phyloP scores from a whole-genome alignment of 2,113 vertebrate species.

The Zosterops pallidus region DNA sequence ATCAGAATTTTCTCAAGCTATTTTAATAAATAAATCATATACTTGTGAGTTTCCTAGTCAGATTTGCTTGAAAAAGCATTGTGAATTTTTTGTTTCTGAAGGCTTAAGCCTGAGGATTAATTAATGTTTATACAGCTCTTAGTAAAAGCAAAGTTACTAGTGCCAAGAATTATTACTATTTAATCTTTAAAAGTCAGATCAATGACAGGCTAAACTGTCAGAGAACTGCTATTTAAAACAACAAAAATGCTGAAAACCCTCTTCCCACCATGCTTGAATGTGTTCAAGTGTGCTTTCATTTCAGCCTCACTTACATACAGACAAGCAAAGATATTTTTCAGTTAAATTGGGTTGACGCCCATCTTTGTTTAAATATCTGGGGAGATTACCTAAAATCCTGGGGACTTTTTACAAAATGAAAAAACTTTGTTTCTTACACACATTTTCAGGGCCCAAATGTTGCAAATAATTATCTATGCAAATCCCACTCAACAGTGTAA shows the following conservation, averaged over 20 bases:
- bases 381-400: background rate
- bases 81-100: constrained; percentile 32
- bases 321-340: background rate
- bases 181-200: constrained; percentile 55
- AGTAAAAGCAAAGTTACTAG: constrained; percentile 34
- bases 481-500: background rate
- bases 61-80: constrained; percentile 56
- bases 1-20: constrained; percentile 34
- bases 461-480: background rate
- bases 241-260: constrained; percentile 4
- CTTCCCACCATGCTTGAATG: background rate
- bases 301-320: background rate
- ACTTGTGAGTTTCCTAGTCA: constrained; percentile 25
- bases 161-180: constrained; percentile 58
- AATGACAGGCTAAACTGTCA: constrained; percentile 53
- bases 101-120: constrained; percentile 61
- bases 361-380: background rate
- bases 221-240: constrained; percentile 22
- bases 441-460: background rate
- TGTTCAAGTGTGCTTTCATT: background rate
- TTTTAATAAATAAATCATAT: constrained; percentile 38
- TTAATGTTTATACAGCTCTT: constrained; percentile 64
- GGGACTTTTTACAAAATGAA: background rate
- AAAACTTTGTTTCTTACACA: background rate
- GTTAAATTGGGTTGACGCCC: background rate